A percentile compares a stretch with the other conserved stretches of the same genome.
These are phyloP conservation scores for Serilophus lunatus DNA, from an alignment of 2,113 vertebrate species.

Conservation along the genomic window DNA sequence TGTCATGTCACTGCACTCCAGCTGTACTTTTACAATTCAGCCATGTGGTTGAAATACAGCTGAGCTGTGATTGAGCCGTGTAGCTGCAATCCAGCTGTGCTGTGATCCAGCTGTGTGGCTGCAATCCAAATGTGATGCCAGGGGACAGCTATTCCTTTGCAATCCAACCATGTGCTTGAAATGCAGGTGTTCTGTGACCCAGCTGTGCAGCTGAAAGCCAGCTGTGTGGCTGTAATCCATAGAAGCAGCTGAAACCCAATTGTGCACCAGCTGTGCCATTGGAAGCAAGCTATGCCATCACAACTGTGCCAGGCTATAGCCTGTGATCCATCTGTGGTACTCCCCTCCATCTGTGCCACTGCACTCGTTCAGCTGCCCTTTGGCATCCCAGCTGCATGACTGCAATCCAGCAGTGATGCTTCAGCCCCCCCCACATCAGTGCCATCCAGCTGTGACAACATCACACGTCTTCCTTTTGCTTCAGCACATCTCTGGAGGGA, in stretches of 20 bases:
- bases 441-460: not conserved
- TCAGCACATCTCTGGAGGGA: not conserved
- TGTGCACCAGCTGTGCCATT: not conserved
- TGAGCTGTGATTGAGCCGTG: too few species aligned
- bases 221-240: not conserved
- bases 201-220: not conserved
- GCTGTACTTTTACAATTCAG: not conserved
- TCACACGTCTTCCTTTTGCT: fast-evolving
- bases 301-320: not conserved
- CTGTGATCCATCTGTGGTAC: not conserved
- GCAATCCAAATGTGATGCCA: not conserved
- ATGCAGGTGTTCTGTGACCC: not conserved
- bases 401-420: not conserved
- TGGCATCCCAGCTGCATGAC: not conserved
- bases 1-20: not conserved
- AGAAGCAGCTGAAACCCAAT: not conserved
- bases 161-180: not conserved
- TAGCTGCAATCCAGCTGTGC: not conserved
- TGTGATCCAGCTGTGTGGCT: not conserved
- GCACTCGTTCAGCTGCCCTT: too few species aligned
- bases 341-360: not conserved
- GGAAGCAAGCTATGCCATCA: not conserved
- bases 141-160: not conserved
- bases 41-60: too few species aligned
- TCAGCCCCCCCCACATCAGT: not conserved